Base-by-base conservation (phyloP, 2,888 invertebrate species). In the Ephialtes manifestator region DNA sequence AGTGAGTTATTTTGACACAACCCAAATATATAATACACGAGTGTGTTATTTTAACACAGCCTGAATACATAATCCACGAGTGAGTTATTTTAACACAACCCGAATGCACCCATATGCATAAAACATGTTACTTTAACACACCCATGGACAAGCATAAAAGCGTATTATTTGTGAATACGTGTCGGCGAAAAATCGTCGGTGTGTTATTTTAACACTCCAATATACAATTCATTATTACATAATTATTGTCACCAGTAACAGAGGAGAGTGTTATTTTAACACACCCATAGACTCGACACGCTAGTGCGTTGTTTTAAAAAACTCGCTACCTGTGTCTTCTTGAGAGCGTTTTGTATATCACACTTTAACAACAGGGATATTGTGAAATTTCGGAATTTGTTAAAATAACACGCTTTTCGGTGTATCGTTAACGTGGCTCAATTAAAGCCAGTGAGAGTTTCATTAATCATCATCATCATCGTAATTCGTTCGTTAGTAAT, bases 401-500 rank as follows among this genome's bases (percentile, higher is more conserved):
- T n/a, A 35, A 63, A 39, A 15, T 63, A n/a, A n/a, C 35, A 35
- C 63, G 8, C 35, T 39, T 63, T 10, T 1, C 35, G 3, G 18
- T 63, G 39, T 39, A 63, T 63, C n/a, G 35, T 11, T 35, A 18
- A 35, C n/a, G 31, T 35, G 35, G 35, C 18, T 39, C 10, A 11
- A 5, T 39, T 4, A 10, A 18, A 39, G 4, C 18, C 39, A 39
- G 31, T 31, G 31, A 31, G n/a, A 63, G 15, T 2, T 18, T 11
- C 2, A 8, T 3, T 43, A 48, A 35, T 28, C 15, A 65, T 4
- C 55, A 67, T 55, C 18, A 53, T 79, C 15, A 2, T 63, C 46
- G n/a, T n/a, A n/a, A 48, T 83, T 83, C 58, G 24, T 63, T 1
- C 4, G 63, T 79, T 71, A 53, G 63, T 10, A 70, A 83, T 35